These are phyloP conservation scores for Oryzias dopingdopingensis DNA, from an alignment of 2,797 vertebrate species.

Conservation along the genomic window DNA sequence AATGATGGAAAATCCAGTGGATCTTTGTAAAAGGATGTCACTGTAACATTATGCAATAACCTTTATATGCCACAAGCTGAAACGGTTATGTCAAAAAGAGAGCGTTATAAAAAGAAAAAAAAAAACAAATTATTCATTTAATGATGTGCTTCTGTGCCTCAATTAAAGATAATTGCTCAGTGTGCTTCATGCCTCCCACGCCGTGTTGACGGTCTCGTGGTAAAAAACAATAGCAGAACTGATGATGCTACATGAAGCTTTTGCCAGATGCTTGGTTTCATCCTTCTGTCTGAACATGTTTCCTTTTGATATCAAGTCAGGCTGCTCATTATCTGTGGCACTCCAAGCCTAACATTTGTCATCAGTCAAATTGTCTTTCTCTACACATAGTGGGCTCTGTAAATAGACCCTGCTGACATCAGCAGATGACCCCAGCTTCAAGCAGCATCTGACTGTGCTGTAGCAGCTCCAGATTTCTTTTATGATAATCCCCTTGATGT, in stretches of 20 bases:
- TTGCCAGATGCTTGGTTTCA: constrained; percentile 29
- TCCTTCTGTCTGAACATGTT: constrained; percentile 19
- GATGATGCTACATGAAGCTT: constrained; percentile 45
- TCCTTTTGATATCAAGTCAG: constrained; percentile 22
- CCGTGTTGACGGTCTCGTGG: constrained; percentile 42
- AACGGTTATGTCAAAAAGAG: constrained; percentile 42
- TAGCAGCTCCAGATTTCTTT: background rate
- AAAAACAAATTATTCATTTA: constrained; percentile 53
- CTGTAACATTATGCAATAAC: constrained; percentile 17
- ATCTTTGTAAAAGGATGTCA: constrained; percentile 1
- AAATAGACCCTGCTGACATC: constrained; percentile 4
- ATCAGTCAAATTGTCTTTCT: constrained; percentile 22
- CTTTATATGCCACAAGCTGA: constrained; percentile 26
- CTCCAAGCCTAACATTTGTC: constrained; percentile 33
- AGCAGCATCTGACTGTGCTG: constrained; percentile 3
- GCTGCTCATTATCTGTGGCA: constrained; percentile 51
- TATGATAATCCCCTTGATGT: background rate
- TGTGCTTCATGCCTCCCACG: constrained; percentile 69
- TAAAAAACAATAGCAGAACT: constrained; percentile 60
- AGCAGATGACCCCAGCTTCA: background rate
- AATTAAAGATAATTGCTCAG: constrained; percentile 74
- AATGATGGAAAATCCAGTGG: too few species aligned
- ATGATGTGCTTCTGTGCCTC: constrained; percentile 56
- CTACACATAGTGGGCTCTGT: constrained; percentile 15
- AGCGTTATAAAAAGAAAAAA: constrained; percentile 29